A percentile compares a stretch with the other conserved stretches of the same genome.
These are phyloP conservation scores for Prionace glauca DNA, from an alignment of 2,797 vertebrate genomes.

Conservation along the genomic window DNA sequence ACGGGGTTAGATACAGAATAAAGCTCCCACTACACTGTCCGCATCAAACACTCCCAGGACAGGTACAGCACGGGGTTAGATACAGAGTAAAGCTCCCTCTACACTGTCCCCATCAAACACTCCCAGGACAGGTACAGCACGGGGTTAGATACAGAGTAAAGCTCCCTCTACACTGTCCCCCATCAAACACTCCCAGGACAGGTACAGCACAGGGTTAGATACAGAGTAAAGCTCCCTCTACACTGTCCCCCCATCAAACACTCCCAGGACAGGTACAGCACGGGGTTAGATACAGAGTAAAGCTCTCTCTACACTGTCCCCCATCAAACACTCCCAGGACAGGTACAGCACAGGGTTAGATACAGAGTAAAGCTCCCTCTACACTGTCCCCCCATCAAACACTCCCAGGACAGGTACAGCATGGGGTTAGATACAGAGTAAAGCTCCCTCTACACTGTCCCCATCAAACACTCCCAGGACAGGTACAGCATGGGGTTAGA, in stretches of 20 bases:
- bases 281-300: background rate
- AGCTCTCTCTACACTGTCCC: background rate
- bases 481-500: background rate
- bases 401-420: background rate
- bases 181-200: background rate
- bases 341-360: background rate
- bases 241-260: background rate
- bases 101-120: background rate
- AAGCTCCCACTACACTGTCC: background rate
- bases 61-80: background rate
- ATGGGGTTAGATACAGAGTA: background rate
- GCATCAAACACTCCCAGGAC: background rate
- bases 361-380: conserved; percentile 21
- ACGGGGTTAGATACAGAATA: background rate
- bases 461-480: background rate
- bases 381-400: background rate
- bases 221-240: background rate
- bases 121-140: background rate
- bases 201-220: background rate
- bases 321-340: background rate
- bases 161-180: background rate
- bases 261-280: background rate
- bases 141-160: background rate
- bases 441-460: background rate
- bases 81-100: conserved; percentile 21